Conservation (phyloP, 1,140 invertebrate species). For the Pantala flavescens region DNA sequence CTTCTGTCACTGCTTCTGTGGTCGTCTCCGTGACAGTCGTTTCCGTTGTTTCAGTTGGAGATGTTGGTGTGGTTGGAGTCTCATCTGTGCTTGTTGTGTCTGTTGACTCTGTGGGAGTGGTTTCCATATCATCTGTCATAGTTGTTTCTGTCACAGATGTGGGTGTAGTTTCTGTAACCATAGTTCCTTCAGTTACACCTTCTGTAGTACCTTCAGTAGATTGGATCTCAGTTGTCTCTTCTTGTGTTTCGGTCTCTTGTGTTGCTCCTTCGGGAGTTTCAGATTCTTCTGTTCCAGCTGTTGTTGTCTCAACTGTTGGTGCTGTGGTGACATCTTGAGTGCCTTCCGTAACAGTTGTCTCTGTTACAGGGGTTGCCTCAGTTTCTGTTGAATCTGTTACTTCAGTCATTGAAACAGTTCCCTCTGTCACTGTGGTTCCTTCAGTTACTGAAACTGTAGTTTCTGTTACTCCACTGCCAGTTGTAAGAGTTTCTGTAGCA, state of each 20-base stretch:
- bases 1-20: conserved; percentile 21
- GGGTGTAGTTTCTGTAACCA: background rate
- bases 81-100: conserved; percentile 23
- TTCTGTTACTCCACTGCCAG: conserved; percentile 19
- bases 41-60: background rate
- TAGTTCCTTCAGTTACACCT: conserved; percentile 11
- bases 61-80: conserved; percentile 20
- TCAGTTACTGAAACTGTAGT: background rate
- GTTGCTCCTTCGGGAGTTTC: conserved; percentile 16
- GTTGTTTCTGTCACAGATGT: conserved; percentile 18
- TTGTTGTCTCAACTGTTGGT: conserved; percentile 17
- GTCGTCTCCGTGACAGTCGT: conserved; percentile 12
- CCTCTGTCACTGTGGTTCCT: background rate
- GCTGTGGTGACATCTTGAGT: conserved; percentile 19
- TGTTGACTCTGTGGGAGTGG: conserved; percentile 16
- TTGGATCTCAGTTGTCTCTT: conserved; percentile 19
- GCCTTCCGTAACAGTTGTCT: conserved; percentile 18
- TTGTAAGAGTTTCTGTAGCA: background rate
- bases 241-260: conserved; percentile 15
- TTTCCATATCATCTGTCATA: conserved; percentile 12
- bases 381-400: conserved; percentile 18
- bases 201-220: conserved; percentile 19
- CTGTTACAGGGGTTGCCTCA: conserved; percentile 17
- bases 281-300: conserved; percentile 19
- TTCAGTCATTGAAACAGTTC: background rate